A percentile compares a stretch with the other conserved stretches of the same genome.
Conservation (phyloP, 2,113 vertebrate genomes). For the Aphyosemion australe region DNA sequence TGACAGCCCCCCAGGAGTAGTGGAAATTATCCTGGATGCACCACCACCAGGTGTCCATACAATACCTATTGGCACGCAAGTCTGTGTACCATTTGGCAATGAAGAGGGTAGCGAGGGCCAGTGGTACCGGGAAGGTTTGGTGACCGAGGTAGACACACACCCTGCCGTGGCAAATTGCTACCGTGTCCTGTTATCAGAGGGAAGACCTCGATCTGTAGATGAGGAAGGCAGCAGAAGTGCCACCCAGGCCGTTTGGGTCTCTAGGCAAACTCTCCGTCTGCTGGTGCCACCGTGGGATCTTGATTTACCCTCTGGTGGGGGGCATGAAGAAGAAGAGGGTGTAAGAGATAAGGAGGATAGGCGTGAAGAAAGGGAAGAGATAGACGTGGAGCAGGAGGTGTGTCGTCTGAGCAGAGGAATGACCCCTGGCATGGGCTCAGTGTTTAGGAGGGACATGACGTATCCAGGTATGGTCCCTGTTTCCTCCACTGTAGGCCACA, state of each 20-base stretch:
- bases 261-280: slow-evolving; percentile 85
- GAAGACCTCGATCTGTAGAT: slow-evolving; percentile 48
- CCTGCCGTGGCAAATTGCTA: slow-evolving; percentile 85
- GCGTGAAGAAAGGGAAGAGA: slow-evolving; percentile 76
- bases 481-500: slow-evolving; percentile 70
- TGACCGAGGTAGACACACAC: slow-evolving; percentile 85
- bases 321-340: slow-evolving; percentile 47
- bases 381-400: slow-evolving; percentile 82
- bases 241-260: slow-evolving; percentile 84
- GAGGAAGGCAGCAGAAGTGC: slow-evolving; percentile 56
- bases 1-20: slow-evolving; percentile 68
- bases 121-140: slow-evolving; percentile 83
- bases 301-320: slow-evolving; percentile 70
- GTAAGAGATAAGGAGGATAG: slow-evolving; percentile 71
- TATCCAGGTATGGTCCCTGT: slow-evolving; percentile 61
- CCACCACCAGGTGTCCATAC: slow-evolving; percentile 78
- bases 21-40: slow-evolving; percentile 85
- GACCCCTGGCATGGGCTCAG: slow-evolving; percentile 58
- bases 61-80: slow-evolving; percentile 79
- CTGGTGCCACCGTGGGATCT: slow-evolving; percentile 85
- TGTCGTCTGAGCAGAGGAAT: slow-evolving; percentile 81
- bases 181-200: slow-evolving; percentile 79
- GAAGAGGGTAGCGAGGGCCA: slow-evolving; percentile 69
- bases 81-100: slow-evolving; percentile 84
- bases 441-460: slow-evolving; percentile 57